Evolutionary conservation across 37 sponge, comb jelly and placozoan genomes (phyloP).

Genomic region (Chondrosia reniformis): DNA sequence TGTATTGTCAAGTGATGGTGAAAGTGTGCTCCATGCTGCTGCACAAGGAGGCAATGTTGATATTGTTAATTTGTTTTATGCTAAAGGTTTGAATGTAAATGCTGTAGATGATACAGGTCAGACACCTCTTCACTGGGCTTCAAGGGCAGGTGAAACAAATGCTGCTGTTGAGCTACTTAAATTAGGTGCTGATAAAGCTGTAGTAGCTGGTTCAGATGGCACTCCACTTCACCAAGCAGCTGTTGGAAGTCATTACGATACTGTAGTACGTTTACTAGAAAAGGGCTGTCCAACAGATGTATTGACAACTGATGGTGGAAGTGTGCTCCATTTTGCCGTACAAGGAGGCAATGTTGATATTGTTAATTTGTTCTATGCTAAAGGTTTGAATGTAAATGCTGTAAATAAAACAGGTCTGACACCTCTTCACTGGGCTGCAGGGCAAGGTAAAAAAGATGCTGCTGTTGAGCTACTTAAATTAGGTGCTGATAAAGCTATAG

Average conservation of each 20-base stretch:
- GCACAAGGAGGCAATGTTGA: constrained; percentile 17
- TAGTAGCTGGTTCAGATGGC: neutral
- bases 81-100: neutral
- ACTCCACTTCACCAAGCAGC: constrained; percentile 9
- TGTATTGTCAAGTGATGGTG: neutral
- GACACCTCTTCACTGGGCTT: constrained; percentile 5
- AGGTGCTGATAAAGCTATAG: neutral
- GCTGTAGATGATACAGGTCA: neutral
- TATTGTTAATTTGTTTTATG: neutral
- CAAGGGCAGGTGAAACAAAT: neutral
- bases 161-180: neutral
- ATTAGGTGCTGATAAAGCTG: neutral
- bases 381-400: neutral
- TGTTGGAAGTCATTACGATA: neutral
- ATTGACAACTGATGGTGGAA: neutral
- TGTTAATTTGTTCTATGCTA: neutral
- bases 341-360: constrained; percentile 12
- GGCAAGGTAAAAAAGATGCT: constrained; percentile 5
- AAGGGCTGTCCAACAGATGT: neutral
- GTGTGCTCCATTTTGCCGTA: constrained; percentile 2
- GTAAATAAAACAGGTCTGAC: neutral
- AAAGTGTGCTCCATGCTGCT: constrained; percentile 12
- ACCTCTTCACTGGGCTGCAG: constrained; percentile 1
- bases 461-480: neutral
- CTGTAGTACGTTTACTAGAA: neutral